phyloP scores from a whole-genome alignment of 2,888 invertebrate genomes.

The Acanthosoma haemorrhoidale region DNA sequence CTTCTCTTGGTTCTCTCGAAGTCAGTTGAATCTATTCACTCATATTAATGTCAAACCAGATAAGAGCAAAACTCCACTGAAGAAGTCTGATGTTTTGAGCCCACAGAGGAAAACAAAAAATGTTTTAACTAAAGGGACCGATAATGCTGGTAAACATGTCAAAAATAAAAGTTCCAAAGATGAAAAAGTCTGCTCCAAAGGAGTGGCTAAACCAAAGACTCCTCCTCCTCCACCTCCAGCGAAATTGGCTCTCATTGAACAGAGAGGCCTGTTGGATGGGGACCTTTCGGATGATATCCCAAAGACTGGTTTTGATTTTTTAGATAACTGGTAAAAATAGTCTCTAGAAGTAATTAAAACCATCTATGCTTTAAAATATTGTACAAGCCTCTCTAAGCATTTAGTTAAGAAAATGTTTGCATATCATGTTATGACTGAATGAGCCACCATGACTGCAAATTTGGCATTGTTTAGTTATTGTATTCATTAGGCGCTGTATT shows the following conservation, averaged over 20 bases:
- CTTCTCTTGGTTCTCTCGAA: constrained; percentile 73
- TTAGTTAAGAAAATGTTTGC: neutral
- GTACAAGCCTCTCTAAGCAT: neutral
- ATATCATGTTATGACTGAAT: neutral
- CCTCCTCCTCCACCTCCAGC: constrained; percentile 44
- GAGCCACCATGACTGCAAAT: neutral
- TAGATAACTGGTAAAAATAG: constrained; percentile 52
- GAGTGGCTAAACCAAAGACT: constrained; percentile 43
- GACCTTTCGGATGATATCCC: constrained; percentile 46
- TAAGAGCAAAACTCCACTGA: constrained; percentile 40
- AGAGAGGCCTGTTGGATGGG: constrained; percentile 19
- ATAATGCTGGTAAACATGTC: constrained; percentile 33
- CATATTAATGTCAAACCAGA: constrained; percentile 33
- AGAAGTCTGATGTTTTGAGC: constrained; percentile 43
- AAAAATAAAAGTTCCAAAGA: constrained; percentile 41
- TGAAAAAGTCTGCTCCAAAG: constrained; percentile 34
- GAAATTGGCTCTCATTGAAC: constrained; percentile 30
- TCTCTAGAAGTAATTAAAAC: too few relatives aligned
- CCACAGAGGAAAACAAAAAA: constrained; percentile 27
- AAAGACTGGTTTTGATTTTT: constrained; percentile 54
- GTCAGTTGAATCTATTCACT: constrained; percentile 63
- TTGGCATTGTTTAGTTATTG: neutral
- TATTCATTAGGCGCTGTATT: too few relatives aligned
- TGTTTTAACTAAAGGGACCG: neutral
- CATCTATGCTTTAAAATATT: neutral